A percentile compares a stretch with the other conserved stretches of the same genome.
phyloP scores from a whole-genome alignment of 2,113 vertebrate genomes.

The Gallinago paraguaiae region DNA sequence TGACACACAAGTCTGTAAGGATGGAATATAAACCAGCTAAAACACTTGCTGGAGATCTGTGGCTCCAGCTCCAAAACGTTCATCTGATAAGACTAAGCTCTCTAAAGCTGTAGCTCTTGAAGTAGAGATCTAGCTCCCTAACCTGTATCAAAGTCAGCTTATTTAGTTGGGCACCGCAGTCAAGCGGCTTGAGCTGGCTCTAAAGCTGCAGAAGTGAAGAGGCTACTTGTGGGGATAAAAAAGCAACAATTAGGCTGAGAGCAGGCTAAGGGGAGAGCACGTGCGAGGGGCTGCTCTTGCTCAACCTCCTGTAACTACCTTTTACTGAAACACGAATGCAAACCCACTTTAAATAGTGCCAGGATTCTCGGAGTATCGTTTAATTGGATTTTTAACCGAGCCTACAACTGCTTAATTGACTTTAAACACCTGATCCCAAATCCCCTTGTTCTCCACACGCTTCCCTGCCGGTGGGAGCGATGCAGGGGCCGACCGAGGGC shows the following conservation, averaged over 20 bases:
- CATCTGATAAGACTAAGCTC: not conserved
- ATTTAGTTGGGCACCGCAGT: not conserved
- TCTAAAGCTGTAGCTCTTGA: not conserved
- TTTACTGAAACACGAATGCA: not conserved
- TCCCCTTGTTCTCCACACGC: not conserved
- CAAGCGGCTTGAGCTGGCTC: not conserved
- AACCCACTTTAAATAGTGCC: not conserved
- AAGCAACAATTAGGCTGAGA: not conserved
- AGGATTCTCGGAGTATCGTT: not conserved
- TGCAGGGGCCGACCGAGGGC: not conserved
- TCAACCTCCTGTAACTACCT: not conserved
- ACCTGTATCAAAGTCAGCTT: not conserved
- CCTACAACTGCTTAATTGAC: conserved; percentile 41
- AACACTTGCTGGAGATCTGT: not conserved
- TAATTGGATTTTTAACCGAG: conserved; percentile 61
- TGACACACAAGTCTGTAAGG: not conserved
- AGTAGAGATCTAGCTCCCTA: not conserved
- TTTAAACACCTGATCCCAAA: conserved; percentile 59
- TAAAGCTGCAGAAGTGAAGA: not conserved
- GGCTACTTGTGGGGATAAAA: not conserved
- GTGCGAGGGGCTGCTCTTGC: not conserved
- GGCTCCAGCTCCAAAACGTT: not conserved
- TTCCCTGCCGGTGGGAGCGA: not conserved
- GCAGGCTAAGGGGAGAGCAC: not conserved
- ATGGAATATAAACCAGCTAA: not conserved